These are phyloP conservation scores for Sebastes iracundus DNA, from an alignment of 2,797 vertebrate species.

Conservation along the genomic window DNA sequence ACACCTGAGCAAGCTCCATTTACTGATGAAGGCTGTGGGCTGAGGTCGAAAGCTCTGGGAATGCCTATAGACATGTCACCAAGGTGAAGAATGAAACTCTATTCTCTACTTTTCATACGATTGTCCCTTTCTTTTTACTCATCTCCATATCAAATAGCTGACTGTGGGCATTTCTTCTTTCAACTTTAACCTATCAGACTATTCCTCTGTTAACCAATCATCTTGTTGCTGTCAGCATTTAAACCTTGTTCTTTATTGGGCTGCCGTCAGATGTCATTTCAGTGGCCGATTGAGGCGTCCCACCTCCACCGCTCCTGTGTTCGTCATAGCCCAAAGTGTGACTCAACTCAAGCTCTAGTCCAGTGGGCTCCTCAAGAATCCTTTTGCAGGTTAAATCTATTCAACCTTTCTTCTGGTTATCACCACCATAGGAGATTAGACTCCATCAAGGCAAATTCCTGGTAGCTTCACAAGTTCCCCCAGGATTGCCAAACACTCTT, in stretches of 20 bases:
- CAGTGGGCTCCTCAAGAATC: not conserved
- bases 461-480: not conserved
- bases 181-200: not conserved
- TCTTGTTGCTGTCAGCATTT: not conserved
- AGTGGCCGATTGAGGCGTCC: not conserved
- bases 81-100: not conserved
- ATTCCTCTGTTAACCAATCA: not conserved
- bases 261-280: conserved; percentile 3
- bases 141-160: not conserved
- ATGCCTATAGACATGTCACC: not conserved
- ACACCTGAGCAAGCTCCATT: not conserved
- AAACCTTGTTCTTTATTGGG: not conserved
- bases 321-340: not conserved
- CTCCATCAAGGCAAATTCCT: not conserved
- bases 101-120: not conserved
- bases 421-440: not conserved
- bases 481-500: not conserved
- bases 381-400: not conserved
- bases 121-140: not conserved
- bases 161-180: not conserved
- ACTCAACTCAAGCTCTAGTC: not conserved
- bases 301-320: not conserved
- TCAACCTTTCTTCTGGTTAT: not conserved
- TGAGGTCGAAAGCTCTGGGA: not conserved
- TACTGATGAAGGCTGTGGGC: not conserved